Conservation (phyloP, 2,888 invertebrate genomes). For the Amiota communis region DNA sequence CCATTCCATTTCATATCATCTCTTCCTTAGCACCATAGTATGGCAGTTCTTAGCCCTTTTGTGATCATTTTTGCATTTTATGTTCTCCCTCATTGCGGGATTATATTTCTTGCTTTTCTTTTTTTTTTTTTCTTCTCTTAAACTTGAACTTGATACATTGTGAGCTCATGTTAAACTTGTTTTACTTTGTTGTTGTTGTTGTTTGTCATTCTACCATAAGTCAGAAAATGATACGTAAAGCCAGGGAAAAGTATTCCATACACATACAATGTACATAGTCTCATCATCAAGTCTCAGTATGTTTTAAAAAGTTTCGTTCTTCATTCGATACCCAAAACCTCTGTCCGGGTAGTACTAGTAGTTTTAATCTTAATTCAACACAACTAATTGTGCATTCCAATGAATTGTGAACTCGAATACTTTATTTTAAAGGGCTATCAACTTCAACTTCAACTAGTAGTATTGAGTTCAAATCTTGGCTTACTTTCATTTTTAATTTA, state of each 20-base stretch:
- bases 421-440: no score
- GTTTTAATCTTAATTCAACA: no score
- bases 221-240: slow-evolving; percentile 24
- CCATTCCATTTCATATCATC: slow-evolving; percentile 23
- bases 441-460: no score
- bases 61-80: not conserved
- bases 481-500: no score
- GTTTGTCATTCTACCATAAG: slow-evolving; percentile 25
- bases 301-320: no score
- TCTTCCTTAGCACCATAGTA: slow-evolving; percentile 37
- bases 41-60: not conserved
- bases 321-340: no score
- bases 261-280: no score
- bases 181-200: slow-evolving; percentile 31
- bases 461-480: no score
- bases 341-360: no score
- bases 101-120: not conserved
- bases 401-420: no score
- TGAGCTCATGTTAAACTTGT: slow-evolving; percentile 43
- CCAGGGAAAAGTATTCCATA: slow-evolving; percentile 1
- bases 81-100: not conserved
- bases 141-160: slow-evolving; percentile 25
- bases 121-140: not conserved
- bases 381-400: no score
- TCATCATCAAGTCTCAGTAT: no score